Evolutionary conservation across 2,113 vertebrate genomes (phyloP), one percentile per base, ranked within the genome.

Genomic region (Paracanthobrama guichenoti): DNA sequence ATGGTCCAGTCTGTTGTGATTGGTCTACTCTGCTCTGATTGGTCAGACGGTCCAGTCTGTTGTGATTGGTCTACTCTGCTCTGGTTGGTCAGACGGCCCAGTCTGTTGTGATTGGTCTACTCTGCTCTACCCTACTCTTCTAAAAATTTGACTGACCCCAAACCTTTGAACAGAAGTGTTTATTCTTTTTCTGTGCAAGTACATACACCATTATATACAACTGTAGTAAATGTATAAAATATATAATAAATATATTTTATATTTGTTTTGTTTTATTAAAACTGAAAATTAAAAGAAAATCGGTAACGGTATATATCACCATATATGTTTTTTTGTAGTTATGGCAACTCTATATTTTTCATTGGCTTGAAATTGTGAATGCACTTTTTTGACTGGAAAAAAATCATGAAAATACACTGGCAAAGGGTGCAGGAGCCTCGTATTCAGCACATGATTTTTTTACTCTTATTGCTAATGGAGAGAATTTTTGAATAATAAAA

Each of bases 291-390:
- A 3, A 31, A 31, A 31, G 31, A 31, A 3, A 31, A 31, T 31
- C 31, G 6, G 11, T 24, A 62, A 60, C 24, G 57, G 3, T 31
- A 31, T 24, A 24, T 1, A 14, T 28, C 60, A 62, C 28, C 28
- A 31, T 35, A 39, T 39, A 39, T 39, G 3, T 26, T 62, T 13
- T 64, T 28, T 64, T 64, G 3, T 12, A 60, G n/a, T 60, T 64
- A 26, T 72, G 22, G 4, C 39, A 24, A 20, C 69, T n/a, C 10
- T 44, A 72, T 13, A 46, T 46, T 46, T 35, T 72, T 72, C 69
- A 72, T 72, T 44, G 42, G 18, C 35, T 42, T 42, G 69, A 42
- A 46, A 72, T 44, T 72, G 69, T 39, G 69, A 72, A n/a, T 22
- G 22, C 22, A 72, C 39, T 72, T 39, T 67, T 20, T 20, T 20